These are phyloP conservation scores for Germaria angustata DNA, from an alignment of 2,888 invertebrate species.

Conservation along the genomic window DNA sequence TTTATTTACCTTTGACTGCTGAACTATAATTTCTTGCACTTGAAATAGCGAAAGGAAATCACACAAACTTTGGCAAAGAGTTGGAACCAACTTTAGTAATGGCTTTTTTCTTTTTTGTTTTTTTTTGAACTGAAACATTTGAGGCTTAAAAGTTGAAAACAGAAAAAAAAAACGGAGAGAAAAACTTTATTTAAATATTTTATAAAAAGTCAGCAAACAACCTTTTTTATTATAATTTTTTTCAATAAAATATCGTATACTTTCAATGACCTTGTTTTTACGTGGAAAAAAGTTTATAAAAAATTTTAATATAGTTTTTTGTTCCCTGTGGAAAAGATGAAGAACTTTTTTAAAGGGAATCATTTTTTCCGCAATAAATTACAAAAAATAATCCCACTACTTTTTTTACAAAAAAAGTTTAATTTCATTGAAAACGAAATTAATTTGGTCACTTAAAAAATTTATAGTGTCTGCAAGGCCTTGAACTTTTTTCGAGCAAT, in stretches of 20 bases:
- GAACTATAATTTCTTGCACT: slow-evolving; percentile 60
- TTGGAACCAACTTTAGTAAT: slow-evolving; percentile 32
- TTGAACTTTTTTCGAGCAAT: too few relatives aligned
- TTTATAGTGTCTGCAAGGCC: too few relatives aligned
- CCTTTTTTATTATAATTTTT: too few relatives aligned
- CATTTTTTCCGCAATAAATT: background rate
- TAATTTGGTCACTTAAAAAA: too few relatives aligned
- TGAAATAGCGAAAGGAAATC: slow-evolving; percentile 23
- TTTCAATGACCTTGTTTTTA: slow-evolving; percentile 54
- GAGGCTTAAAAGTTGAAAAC: slow-evolving; percentile 38
- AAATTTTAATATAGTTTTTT: background rate
- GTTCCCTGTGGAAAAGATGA: background rate
- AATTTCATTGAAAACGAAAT: slow-evolving; percentile 30
- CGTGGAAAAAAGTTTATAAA: slow-evolving; percentile 3
- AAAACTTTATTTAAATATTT: slow-evolving; percentile 19
- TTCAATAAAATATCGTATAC: slow-evolving; percentile 12
- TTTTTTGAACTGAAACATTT: slow-evolving; percentile 14
- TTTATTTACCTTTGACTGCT: slow-evolving; percentile 58
- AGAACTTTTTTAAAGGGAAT: background rate
- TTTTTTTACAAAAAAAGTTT: background rate
- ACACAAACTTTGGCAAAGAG: slow-evolving; percentile 28
- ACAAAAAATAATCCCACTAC: background rate
- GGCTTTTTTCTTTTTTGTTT: slow-evolving; percentile 6
- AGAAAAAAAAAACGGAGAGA: background rate
- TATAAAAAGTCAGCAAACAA: too few relatives aligned